phyloP scores from a whole-genome alignment of 1,140 invertebrate species.

The Spodoptera frugiperda region DNA sequence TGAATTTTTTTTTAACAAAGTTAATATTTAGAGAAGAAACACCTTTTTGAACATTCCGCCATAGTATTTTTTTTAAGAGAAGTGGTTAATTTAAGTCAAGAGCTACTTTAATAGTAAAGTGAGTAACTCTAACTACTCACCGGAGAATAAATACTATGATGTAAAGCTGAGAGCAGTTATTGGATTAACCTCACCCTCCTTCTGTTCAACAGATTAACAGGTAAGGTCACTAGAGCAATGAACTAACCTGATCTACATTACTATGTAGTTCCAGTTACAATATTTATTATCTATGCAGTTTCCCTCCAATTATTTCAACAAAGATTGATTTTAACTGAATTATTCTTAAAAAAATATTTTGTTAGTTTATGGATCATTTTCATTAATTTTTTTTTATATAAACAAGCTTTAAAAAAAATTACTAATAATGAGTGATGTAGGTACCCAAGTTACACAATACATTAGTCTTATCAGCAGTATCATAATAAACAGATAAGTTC shows the following conservation, averaged over 20 bases:
- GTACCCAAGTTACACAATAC: too few relatives aligned
- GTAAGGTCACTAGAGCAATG: slow-evolving; percentile 28
- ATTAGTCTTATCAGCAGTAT: neutral
- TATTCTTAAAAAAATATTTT: slow-evolving; percentile 12
- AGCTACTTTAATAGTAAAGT: too few relatives aligned
- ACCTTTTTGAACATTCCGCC: too few relatives aligned
- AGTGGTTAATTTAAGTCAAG: too few relatives aligned
- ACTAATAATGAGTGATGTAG: neutral
- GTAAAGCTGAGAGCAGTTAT: neutral
- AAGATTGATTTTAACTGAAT: neutral
- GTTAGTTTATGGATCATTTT: too few relatives aligned
- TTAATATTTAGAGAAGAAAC: too few relatives aligned
- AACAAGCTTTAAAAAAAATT: too few relatives aligned
- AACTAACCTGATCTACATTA: slow-evolving; percentile 31
- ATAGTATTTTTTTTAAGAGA: too few relatives aligned
- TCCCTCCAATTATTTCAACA: neutral
- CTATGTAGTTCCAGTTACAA: neutral
- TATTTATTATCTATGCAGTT: neutral
- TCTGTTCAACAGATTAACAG: neutral
- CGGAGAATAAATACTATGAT: too few relatives aligned
- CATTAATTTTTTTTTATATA: too few relatives aligned
- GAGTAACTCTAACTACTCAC: too few relatives aligned
- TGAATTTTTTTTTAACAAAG: too few relatives aligned
- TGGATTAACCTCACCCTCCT: slow-evolving; percentile 28
- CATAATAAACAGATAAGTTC: neutral